Conservation (phyloP, 1,140 invertebrate species). For the Parasteatoda tepidariorum region DNA sequence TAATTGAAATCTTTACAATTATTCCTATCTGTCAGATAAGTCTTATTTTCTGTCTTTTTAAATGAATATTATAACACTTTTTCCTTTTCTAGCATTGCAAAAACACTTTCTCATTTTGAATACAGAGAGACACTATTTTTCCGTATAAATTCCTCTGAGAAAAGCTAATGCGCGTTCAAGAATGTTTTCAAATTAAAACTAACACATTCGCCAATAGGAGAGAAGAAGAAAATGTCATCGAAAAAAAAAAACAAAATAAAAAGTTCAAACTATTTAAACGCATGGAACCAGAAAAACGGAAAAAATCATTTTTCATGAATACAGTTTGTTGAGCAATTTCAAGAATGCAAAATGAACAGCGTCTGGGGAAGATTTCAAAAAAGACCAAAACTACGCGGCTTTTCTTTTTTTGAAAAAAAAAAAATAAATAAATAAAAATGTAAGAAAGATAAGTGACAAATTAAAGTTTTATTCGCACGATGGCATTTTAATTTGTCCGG, state of each 20-base stretch:
- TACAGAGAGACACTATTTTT: too few relatives aligned
- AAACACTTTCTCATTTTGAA: too few relatives aligned
- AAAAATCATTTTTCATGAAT: neutral
- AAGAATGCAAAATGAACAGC: slow-evolving; percentile 41
- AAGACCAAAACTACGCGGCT: neutral
- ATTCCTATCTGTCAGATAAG: too few relatives aligned
- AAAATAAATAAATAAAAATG: neutral
- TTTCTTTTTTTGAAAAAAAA: neutral
- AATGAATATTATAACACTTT: too few relatives aligned
- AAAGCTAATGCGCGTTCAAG: too few relatives aligned
- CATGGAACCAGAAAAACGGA: neutral
- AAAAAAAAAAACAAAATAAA: neutral
- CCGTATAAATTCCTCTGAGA: too few relatives aligned
- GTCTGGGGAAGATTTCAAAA: neutral
- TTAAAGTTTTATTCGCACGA: slow-evolving; percentile 57
- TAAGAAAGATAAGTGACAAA: slow-evolving; percentile 47
- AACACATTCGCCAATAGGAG: too few relatives aligned
- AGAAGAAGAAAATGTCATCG: neutral
- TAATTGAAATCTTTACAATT: too few relatives aligned
- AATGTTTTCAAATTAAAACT: too few relatives aligned
- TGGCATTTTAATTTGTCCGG: slow-evolving; percentile 56
- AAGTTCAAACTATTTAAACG: neutral
- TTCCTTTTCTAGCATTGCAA: too few relatives aligned
- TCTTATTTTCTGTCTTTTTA: too few relatives aligned
- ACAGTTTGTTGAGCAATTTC: slow-evolving; percentile 48